phyloP scores from a whole-genome alignment of 2,113 vertebrate genomes.

The Nibea coibor region DNA sequence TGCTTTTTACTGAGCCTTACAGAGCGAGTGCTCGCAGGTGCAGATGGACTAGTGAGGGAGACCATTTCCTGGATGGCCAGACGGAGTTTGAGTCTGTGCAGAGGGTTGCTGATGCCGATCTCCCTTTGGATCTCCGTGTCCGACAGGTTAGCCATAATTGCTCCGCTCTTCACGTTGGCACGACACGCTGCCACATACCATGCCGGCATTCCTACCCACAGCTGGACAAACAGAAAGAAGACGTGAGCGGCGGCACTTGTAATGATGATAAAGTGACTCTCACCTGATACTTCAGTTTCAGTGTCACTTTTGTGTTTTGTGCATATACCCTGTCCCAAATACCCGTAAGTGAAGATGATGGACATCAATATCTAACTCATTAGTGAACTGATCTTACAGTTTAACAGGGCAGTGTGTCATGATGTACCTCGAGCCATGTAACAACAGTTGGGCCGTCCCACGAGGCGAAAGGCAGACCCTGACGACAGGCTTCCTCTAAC shows the following conservation, averaged over 20 bases:
- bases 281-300: neutral
- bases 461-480: conserved; percentile 92
- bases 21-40: conserved; percentile 91
- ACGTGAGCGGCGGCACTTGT: neutral
- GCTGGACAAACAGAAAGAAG: conserved; percentile 74
- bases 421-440: conserved; percentile 91
- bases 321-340: neutral
- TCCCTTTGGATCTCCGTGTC: conserved; percentile 96
- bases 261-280: neutral
- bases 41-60: conserved; percentile 93
- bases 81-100: conserved; percentile 93
- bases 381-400: neutral
- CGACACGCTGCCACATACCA: conserved; percentile 96
- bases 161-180: conserved; percentile 94
- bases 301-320: neutral
- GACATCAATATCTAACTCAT: neutral
- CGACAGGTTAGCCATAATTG: conserved; percentile 95
- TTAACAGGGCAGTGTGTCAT: neutral
- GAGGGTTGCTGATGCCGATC: conserved; percentile 95
- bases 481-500: conserved; percentile 92
- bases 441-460: conserved; percentile 97
- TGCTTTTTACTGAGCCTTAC: conserved; percentile 74
- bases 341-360: neutral
- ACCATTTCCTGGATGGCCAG: conserved; percentile 98
- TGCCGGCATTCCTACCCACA: conserved; percentile 96